phyloP scores from a whole-genome alignment of 2,113 vertebrate species.

The Fregetta grallaria region DNA sequence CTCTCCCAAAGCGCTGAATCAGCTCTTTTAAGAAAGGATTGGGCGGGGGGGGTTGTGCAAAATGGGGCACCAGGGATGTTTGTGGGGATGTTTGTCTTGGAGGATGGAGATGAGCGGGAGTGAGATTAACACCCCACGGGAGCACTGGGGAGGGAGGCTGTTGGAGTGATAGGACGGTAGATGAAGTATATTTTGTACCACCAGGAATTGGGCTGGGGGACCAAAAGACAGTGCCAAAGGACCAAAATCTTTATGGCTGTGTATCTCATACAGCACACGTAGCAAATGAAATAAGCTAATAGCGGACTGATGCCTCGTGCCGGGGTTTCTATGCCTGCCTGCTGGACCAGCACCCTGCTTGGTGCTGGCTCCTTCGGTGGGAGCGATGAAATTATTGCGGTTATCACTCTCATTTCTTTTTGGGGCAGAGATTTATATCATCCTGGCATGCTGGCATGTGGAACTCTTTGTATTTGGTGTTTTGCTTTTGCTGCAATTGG shows the following conservation, averaged over 20 bases:
- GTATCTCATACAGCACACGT: rapidly evolving
- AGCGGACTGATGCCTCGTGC: rapidly evolving
- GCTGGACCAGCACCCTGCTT: not conserved
- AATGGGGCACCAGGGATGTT: rapidly evolving
- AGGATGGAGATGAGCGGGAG: not conserved
- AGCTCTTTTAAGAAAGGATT: not conserved
- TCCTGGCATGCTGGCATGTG: rapidly evolving
- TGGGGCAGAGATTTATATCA: not conserved
- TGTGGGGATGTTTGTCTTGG: not conserved
- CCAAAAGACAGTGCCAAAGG: not conserved
- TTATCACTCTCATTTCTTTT: rapidly evolving
- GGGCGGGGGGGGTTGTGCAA: no score
- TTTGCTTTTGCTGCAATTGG: not conserved
- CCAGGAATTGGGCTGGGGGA: rapidly evolving
- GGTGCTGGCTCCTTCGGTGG: not conserved
- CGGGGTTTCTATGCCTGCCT: not conserved
- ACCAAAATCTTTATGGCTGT: not conserved
- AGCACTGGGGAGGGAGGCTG: not conserved
- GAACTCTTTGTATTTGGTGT: not conserved
- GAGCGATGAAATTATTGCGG: not conserved
- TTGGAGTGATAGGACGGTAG: not conserved
- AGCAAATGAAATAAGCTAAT: not conserved
- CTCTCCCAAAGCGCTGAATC: rapidly evolving
- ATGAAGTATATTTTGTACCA: not conserved
- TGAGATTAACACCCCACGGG: rapidly evolving